Conservation (phyloP, 1,140 invertebrate genomes). For the Brachionus rubens region DNA sequence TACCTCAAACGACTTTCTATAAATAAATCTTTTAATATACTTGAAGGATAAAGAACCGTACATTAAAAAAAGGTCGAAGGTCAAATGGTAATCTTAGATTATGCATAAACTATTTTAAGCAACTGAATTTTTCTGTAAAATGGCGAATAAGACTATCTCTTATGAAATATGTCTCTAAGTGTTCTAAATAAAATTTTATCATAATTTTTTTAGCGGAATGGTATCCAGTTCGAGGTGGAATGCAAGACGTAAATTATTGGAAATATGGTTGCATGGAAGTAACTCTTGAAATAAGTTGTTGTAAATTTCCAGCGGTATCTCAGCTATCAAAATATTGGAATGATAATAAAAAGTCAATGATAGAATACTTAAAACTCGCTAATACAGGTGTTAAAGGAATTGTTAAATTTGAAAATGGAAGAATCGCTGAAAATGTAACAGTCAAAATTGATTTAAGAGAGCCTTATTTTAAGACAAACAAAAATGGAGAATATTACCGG, state of each 20-base stretch:
- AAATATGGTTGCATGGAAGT: slow-evolving; percentile 97
- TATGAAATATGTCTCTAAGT: no score
- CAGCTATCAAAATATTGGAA: not conserved
- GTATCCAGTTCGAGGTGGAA: slow-evolving; percentile 65
- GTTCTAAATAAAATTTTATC: not conserved
- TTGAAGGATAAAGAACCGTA: no score
- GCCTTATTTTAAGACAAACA: slow-evolving; percentile 30
- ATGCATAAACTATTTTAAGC: no score
- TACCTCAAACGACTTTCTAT: no score
- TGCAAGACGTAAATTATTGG: slow-evolving; percentile 98
- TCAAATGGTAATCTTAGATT: no score
- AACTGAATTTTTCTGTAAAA: no score
- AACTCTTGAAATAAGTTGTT: slow-evolving; percentile 92
- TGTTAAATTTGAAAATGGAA: slow-evolving; percentile 45
- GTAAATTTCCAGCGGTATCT: slow-evolving; percentile 75
- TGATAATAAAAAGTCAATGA: slow-evolving; percentile 16
- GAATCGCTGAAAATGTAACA: not conserved
- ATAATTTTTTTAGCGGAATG: not conserved
- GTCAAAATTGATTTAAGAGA: slow-evolving; percentile 16
- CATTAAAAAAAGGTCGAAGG: no score
- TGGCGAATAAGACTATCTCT: no score
- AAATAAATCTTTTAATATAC: no score
- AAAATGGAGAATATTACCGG: slow-evolving; percentile 40
- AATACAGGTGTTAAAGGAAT: slow-evolving; percentile 39
- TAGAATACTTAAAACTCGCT: slow-evolving; percentile 25